Conservation (phyloP, 2,888 invertebrate genomes). For the Diarsia dahlii region DNA sequence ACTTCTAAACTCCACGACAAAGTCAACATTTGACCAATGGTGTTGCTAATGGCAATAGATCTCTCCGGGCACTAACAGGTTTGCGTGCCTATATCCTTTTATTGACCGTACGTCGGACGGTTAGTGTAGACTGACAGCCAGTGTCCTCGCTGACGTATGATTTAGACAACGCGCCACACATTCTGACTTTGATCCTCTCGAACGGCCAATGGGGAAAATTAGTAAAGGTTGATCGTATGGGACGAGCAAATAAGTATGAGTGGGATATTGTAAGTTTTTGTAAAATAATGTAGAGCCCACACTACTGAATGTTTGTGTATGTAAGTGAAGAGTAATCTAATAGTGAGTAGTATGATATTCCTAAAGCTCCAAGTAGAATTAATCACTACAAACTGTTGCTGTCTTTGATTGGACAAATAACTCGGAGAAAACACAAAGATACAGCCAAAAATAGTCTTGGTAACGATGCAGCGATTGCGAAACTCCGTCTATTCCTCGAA, state of each 20-base stretch:
- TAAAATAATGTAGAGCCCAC: background rate
- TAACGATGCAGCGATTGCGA: background rate
- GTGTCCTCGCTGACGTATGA: constrained; percentile 26
- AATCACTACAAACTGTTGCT: too few relatives aligned
- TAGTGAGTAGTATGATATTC: background rate
- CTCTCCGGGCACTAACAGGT: constrained; percentile 16
- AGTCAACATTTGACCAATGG: constrained; percentile 4
- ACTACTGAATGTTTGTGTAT: background rate
- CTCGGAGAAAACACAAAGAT: background rate
- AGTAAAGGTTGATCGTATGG: background rate
- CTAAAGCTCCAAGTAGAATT: background rate
- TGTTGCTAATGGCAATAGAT: constrained; percentile 29
- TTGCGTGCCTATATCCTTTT: background rate
- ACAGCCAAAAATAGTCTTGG: background rate
- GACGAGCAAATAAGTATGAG: background rate
- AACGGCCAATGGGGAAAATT: background rate
- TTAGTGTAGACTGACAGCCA: constrained; percentile 33
- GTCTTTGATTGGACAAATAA: background rate
- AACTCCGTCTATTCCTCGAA: background rate
- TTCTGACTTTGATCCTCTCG: constrained; percentile 10
- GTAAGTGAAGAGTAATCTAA: background rate
- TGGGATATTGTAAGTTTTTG: background rate
- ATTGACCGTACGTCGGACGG: constrained; percentile 6
- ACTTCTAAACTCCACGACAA: background rate
- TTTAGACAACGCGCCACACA: constrained; percentile 18